Base-by-base conservation (phyloP, 1,140 invertebrate genomes). In the Drosophila trapezifrons region DNA sequence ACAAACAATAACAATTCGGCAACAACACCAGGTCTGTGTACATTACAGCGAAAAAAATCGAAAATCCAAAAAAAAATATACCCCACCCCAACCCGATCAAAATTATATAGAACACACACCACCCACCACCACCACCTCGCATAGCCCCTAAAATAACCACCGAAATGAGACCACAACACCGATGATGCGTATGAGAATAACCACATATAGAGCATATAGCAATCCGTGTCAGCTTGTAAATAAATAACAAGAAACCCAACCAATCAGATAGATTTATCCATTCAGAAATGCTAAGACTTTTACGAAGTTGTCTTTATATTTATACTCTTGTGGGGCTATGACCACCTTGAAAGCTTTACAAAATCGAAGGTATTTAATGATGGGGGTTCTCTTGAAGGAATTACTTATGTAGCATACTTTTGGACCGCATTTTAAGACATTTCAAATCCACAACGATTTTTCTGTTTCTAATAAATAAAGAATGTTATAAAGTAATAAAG, bases 1-100 rank as follows among this genome's bases (percentile, higher is more conserved):
- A 91, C 90, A 91, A 91, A 91, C 90, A 91, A 91, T 91, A 91
- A 91, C 76, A 91, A 91, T 91, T 91, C 91, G 80, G 91, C 90
- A 76, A 92, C 91, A 82, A 91, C 91, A 90, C 91, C 91, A 92
- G 91, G 91, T 92, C 90, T 92, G 91, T 92, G 80, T 84, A 89
- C 76, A 89, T 80, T 87, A 83, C 83, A 87, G 72, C 76, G 8
- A 52, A 37, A 20, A 87, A 87, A 52, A 59, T 37, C 42, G 35
- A 67, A 64, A 38, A 37, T 4, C 27, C 20, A 76, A 51, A 40
- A 57, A 49, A 27, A 49, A 62, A 63, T 60, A 63, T 47, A 46
- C 2, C 22, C 52, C 29, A 20, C 22, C 27, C 57, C 17, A 55
- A 55, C 20, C 42, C 15, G 40, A 64, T 54, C 40, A 46, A 58